Base-by-base conservation (phyloP, 1,140 invertebrate species). In the Drosophila varians region DNA sequence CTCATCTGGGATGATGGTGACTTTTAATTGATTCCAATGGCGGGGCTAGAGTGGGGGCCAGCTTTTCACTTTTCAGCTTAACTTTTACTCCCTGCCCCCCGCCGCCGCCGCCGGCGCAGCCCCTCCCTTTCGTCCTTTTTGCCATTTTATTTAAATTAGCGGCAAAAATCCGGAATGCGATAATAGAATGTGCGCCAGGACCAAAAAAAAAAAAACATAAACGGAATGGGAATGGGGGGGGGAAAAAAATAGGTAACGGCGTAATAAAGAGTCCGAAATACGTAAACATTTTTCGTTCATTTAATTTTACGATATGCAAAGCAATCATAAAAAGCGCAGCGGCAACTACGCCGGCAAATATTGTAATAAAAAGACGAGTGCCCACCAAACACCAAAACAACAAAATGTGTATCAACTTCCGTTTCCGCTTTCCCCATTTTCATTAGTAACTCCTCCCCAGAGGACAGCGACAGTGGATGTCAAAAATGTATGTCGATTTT, bases 251-350 rank as follows among this genome's bases (percentile, higher is more conserved):
- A 31, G 16, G 38, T 14, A 34, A 43, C 28, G 25, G 48, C 38
- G 46, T 49, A 28, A 52, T 61, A 66, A 60, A 66, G 38, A 49
- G 16, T 25, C 36, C 42, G 19, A 43, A 66, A 60, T 60, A 54
- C 57, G 58, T 49, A 69, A 74, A 74, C 54, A 78, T 78, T 71
- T 74, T 71, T 74, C 54, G 64, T 78, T 70, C 71, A 74, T 79
- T 79, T 78, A 78, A 79, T 79, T 79, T 79, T 61, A 71, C 62
- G 71, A 71, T 74, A 79, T 74, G 76, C 74, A 74, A 77, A 77
- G 69, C 73, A 77, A 77, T 74, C 62, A 77, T 77, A 74, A 74
- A 79, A 73, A 75, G 58, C 73, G 56, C 56, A 65, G 42, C 72
- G 52, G 34, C 74, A 74, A 75, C 70, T 70, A 58, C 66, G 54